Base-by-base conservation (phyloP, 2,888 invertebrate genomes). In the Apodemia mormo region DNA sequence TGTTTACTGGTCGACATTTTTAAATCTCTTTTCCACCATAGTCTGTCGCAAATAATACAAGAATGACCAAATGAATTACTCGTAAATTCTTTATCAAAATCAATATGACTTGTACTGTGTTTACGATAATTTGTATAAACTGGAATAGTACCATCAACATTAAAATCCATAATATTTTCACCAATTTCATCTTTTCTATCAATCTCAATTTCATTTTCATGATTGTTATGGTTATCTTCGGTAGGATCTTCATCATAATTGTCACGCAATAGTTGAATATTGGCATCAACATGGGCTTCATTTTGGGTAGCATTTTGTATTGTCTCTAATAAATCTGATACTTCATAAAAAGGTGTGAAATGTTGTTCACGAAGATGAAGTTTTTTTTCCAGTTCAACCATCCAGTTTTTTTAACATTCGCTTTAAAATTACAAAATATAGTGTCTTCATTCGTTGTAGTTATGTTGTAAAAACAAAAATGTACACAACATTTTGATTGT, bases 401-500 rank as follows among this genome's bases (percentile, higher is more conserved):
- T 81, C 79, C 80, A 81, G 67, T 80, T 81, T 67, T 80, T 76
- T 77, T 78, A 77, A 79, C 77, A 79, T 82, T 81, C 58, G 76
- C 81, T 80, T 78, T 79, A 78, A 82, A 82, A 80, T 81, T 79
- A 81, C 78, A 78, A 72, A 81, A 81, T 71, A 68, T 68, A 77
- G 75, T 77, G 73, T 80, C 77, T 77, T 80, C 8, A 77, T 79
- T 79, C 56, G 7, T 79, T 78, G 80, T 70, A 77, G 66, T 78
- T 76, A 78, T 67, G 78, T 80, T 80, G 77, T 68, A 79, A 81
- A 37, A 37, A 37, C 37, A 6, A 37, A 6, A 37, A 37, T 82
- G 81, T 68, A 82, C 81, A 78, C 80, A 82, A 82, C 67, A 79
- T 82, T 81, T 82, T 81, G 79, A 81, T 78, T 78, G 79, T 80